phyloP scores from a whole-genome alignment of 2,888 invertebrate species.

The Leptinotarsa peninsularis region DNA sequence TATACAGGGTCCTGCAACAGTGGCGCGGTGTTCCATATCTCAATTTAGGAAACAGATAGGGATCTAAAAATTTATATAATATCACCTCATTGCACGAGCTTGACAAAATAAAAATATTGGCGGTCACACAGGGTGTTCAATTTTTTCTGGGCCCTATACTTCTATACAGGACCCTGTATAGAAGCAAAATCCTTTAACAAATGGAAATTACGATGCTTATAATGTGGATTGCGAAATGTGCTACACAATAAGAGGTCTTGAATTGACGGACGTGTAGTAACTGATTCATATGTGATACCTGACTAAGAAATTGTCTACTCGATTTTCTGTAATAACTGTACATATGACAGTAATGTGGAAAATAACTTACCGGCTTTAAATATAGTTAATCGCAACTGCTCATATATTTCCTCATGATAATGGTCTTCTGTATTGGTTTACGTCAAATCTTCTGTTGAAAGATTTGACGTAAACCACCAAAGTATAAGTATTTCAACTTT shows the following conservation, averaged over 20 bases:
- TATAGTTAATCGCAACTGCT: not conserved
- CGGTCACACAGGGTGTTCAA: too few relatives aligned
- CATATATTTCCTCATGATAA: not conserved
- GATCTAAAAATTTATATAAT: too few relatives aligned
- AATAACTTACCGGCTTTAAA: slow-evolving; percentile 2
- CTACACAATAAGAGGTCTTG: slow-evolving; percentile 87
- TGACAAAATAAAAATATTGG: too few relatives aligned
- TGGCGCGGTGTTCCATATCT: too few relatives aligned
- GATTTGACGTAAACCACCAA: too few relatives aligned
- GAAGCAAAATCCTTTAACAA: not conserved
- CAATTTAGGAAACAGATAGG: too few relatives aligned
- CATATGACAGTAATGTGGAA: too few relatives aligned
- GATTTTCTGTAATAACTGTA: slow-evolving; percentile 91
- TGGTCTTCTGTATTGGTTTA: slow-evolving; percentile 1
- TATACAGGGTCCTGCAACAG: not conserved
- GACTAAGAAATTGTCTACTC: slow-evolving; percentile 86
- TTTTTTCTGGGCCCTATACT: too few relatives aligned
- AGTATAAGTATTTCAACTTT: too few relatives aligned
- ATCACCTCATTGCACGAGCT: too few relatives aligned
- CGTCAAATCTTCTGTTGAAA: too few relatives aligned
- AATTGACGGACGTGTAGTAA: slow-evolving; percentile 83
- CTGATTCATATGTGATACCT: slow-evolving; percentile 88
- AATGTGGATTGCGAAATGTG: slow-evolving; percentile 98
- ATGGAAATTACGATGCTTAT: slow-evolving; percentile 70
- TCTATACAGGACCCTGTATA: not conserved